These are phyloP conservation scores for Lasioglossum oenotherae DNA, from an alignment of 2,888 invertebrate genomes.

Conservation along the genomic window DNA sequence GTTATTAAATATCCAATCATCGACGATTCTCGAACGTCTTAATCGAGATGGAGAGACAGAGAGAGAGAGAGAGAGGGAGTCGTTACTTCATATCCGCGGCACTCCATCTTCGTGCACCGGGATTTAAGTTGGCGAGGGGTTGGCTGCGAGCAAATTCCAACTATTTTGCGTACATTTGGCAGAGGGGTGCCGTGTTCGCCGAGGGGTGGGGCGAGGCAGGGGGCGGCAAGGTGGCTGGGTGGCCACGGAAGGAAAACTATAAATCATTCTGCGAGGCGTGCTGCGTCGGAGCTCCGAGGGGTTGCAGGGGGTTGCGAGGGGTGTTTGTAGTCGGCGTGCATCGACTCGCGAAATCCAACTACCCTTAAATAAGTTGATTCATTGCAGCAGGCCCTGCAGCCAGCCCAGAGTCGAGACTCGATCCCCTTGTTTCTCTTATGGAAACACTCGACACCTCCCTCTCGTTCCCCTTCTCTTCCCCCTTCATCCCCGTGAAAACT, in stretches of 20 bases:
- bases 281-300: slow-evolving; percentile 66
- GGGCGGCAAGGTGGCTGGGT: slow-evolving; percentile 59
- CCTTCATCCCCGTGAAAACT: neutral
- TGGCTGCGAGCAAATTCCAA: slow-evolving; percentile 65
- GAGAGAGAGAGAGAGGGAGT: neutral
- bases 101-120: slow-evolving; percentile 9
- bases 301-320: slow-evolving; percentile 62
- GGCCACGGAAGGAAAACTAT: slow-evolving; percentile 75
- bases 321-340: slow-evolving; percentile 80
- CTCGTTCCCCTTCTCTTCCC: slow-evolving; percentile 19
- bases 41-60: neutral
- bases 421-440: slow-evolving; percentile 29
- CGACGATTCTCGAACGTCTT: slow-evolving; percentile 7
- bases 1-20: slow-evolving; percentile 32
- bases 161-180: slow-evolving; percentile 80
- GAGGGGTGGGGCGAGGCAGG: slow-evolving; percentile 42
- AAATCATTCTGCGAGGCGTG: slow-evolving; percentile 74
- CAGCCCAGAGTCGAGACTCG: slow-evolving; percentile 61
- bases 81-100: slow-evolving; percentile 5
- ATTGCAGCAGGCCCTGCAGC: slow-evolving; percentile 78
- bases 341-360: slow-evolving; percentile 84
- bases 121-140: slow-evolving; percentile 20
- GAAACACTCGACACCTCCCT: slow-evolving; percentile 40
- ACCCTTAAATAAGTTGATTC: slow-evolving; percentile 84
- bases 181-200: slow-evolving; percentile 61